phyloP scores from a whole-genome alignment of 2,888 invertebrate genomes.

The Ophion ellenae region DNA sequence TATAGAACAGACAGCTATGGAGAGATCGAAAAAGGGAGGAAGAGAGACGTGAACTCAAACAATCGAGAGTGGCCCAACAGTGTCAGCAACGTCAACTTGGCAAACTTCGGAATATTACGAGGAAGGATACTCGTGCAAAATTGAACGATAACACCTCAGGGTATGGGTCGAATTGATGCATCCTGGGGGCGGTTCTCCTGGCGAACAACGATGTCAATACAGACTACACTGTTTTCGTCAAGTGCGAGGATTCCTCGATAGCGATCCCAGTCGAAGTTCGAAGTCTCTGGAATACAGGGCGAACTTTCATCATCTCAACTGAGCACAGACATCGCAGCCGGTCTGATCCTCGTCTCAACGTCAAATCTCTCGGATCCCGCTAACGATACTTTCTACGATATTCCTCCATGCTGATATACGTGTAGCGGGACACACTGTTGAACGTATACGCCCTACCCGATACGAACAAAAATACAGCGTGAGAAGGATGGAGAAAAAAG shows the following conservation, averaged over 20 bases:
- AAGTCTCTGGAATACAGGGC: not conserved
- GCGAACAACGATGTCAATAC: conserved; percentile 5
- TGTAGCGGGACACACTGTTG: no score
- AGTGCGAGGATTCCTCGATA: conserved; percentile 15
- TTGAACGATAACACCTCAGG: conserved; percentile 17
- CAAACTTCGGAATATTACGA: conserved; percentile 9
- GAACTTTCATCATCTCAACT: not conserved
- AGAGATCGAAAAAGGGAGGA: not conserved
- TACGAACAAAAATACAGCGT: not conserved
- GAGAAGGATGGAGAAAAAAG: not conserved
- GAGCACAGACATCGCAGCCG: not conserved
- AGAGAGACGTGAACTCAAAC: not conserved
- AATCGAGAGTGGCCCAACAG: not conserved
- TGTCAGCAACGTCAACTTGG: conserved; percentile 23
- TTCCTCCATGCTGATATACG: not conserved
- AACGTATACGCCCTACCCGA: not conserved
- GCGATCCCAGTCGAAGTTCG: not conserved
- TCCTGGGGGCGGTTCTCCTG: not conserved
- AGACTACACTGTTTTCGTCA: not conserved
- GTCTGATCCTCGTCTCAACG: not conserved
- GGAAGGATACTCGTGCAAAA: not conserved
- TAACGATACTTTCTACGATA: not conserved
- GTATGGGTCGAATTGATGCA: not conserved
- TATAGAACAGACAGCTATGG: not conserved
- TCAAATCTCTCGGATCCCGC: not conserved